A percentile compares a stretch with the other conserved stretches of the same genome.
phyloP scores from a whole-genome alignment of 2,797 vertebrate genomes.

The Columba guinea region DNA sequence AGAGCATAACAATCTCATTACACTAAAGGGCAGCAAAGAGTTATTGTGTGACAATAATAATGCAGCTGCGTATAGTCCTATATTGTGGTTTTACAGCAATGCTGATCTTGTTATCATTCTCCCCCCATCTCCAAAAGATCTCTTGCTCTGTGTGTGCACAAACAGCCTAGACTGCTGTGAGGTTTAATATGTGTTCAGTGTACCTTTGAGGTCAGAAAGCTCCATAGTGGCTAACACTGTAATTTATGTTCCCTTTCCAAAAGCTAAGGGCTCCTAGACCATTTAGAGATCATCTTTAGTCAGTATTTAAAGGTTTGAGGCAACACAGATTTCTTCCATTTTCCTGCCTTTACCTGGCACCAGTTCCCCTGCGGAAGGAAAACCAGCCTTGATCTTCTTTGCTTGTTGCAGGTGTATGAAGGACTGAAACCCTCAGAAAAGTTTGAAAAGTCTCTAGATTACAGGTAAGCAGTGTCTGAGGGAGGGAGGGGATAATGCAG shows the following conservation, averaged over 20 bases:
- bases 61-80: background rate
- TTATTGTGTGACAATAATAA: background rate
- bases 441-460: constrained; percentile 95
- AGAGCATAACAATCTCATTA: background rate
- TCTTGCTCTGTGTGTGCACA: background rate
- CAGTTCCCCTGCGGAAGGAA: background rate
- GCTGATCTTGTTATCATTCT: background rate
- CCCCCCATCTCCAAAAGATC: background rate
- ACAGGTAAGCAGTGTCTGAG: constrained; percentile 80
- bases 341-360: background rate
- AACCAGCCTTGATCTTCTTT: background rate
- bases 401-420: constrained; percentile 88
- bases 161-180: background rate
- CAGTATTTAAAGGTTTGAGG: background rate
- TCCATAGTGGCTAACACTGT: background rate
- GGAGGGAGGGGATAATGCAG: background rate
- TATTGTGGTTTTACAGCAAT: background rate
- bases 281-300: background rate
- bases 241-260: background rate
- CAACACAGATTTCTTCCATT: background rate
- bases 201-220: background rate
- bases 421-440: constrained; percentile 97
- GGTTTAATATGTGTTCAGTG: background rate
- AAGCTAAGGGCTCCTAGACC: background rate
- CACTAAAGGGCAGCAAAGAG: background rate